Evolutionary conservation across 2,797 vertebrate species (phyloP), one percentile per base, ranked within the genome.

Genomic region (Periparus ater): DNA sequence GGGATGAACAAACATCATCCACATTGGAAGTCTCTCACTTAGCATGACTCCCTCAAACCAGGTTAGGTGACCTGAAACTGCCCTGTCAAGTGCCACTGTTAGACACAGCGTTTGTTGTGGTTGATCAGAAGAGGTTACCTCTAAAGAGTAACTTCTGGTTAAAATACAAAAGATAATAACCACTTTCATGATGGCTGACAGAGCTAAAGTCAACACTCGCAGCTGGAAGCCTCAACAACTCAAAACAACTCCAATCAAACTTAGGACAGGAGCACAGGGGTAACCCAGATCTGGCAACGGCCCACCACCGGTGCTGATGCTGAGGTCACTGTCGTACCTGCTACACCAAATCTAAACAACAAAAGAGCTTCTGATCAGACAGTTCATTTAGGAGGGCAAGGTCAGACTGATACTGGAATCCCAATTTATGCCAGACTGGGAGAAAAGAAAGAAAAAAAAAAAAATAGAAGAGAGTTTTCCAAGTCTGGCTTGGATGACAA

Each of bases 401-500:
- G 88, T 88, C 89, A 91, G 58, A 62, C 30, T 71, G 30, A 92
- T 75, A 20, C 91, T 6, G 18, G 54, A 93, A 95, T 80, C 65
- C 57, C 83, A 85, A 83, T 80, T 88, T 81, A 67, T 75, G 79
- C 40, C 89, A 92, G 48, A 87, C 44, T 48, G 10, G n/a, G 27
- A 63, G 48, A 4, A 40, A 51, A 79, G 13, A 36, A 62, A 30
- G 26, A 1, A 38, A 45, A 42, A 45, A 7, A 18, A 25, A 29
- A 38, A 36, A 9, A 15, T 42, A 17, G 42, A 27, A 34, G 4
- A 47, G 1, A 30, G 12, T 63, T 79, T 92, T 85, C 48, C 23
- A 53, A 66, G 45, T 80, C 82, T 89, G 93, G 45, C 42, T 88
- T 83, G 65, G 34, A 75, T 91, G 85, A 95, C 85, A 95, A 73